A percentile compares a stretch with the other conserved stretches of the same genome.
Evolutionary conservation across 1,140 invertebrate species (phyloP).

Genomic region (fruit fly (Drosophila melanogaster)): Release_6_plus_ISO1_MT NC_004354.4:20721001-20721500

Average conservation of each 20-base stretch:
- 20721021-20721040: too few species aligned
- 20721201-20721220: constrained; percentile 11
- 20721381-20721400: background rate
- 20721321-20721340: constrained; percentile 80
- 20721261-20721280: background rate
- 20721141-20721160: background rate
- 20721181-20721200: constrained; percentile 13
- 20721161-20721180: background rate
- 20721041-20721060: too few species aligned
- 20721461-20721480: constrained; percentile 81
- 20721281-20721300: constrained; percentile 38
- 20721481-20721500: constrained; percentile 80
- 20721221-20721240: constrained; percentile 32
- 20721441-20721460: constrained; percentile 79
- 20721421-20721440: constrained; percentile 1
- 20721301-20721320: constrained; percentile 76
- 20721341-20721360: constrained; percentile 77
- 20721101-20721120: too few species aligned
- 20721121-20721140: too few species aligned
- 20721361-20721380: constrained; percentile 80
- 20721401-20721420: constrained; percentile 26
- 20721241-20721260: background rate
- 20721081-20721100: too few species aligned
- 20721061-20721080: too few species aligned
- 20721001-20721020: too few species aligned